These are phyloP conservation scores for Coleophora deauratella DNA, from an alignment of 2,888 invertebrate species.

Conservation along the genomic window DNA sequence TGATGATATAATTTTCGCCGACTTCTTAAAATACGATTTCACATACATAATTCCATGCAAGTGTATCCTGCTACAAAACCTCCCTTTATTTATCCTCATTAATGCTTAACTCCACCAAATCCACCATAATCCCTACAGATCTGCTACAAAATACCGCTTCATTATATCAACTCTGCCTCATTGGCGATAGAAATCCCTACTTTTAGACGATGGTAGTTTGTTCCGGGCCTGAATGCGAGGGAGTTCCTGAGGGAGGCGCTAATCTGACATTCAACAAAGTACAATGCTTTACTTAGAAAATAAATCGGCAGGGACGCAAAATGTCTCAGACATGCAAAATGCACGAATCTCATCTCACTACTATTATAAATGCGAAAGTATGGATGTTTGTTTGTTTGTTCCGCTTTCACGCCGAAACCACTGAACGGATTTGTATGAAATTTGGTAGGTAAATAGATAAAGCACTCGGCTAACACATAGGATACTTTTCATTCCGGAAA, in stretches of 20 bases:
- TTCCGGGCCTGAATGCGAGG: slow-evolving; percentile 36
- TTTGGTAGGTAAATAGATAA: too few relatives aligned
- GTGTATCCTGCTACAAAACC: too few relatives aligned
- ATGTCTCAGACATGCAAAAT: slow-evolving; percentile 5
- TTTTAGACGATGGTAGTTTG: slow-evolving; percentile 34
- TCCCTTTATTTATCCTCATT: background rate
- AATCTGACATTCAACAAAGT: slow-evolving; percentile 48
- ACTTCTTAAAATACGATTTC: too few relatives aligned
- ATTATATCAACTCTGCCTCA: slow-evolving; percentile 23
- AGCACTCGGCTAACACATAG: too few relatives aligned
- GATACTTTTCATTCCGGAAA: too few relatives aligned
- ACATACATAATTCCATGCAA: too few relatives aligned
- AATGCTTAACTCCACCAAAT: slow-evolving; percentile 12
- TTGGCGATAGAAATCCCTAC: slow-evolving; percentile 26
- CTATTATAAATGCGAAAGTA: too few relatives aligned
- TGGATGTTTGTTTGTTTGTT: too few relatives aligned
- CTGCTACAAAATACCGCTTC: slow-evolving; percentile 17
- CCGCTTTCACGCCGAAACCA: too few relatives aligned
- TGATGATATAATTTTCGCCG: too few relatives aligned
- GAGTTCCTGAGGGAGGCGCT: slow-evolving; percentile 37
- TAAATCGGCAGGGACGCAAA: background rate
- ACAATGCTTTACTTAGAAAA: slow-evolving; percentile 21
- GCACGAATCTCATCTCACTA: too few relatives aligned
- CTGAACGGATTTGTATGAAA: too few relatives aligned
- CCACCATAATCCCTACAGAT: slow-evolving; percentile 14